These are phyloP conservation scores for Pseudachorutes palmiensis DNA, from an alignment of 1,140 invertebrate genomes.

Conservation along the genomic window DNA sequence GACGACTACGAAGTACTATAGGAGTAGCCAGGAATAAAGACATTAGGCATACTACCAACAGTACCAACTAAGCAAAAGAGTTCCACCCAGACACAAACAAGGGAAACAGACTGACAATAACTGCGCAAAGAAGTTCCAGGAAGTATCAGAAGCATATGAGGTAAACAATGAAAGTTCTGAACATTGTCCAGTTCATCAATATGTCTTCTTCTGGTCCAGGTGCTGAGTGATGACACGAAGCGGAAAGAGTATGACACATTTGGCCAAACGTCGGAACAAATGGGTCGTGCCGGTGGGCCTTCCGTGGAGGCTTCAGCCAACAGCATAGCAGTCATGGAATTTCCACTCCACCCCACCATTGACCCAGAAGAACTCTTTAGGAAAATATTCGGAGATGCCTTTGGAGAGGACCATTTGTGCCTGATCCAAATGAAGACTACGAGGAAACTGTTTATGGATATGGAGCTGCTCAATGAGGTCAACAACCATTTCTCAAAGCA, in stretches of 20 bases:
- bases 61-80: constrained; percentile 95
- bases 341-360: constrained; percentile 77
- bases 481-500: too few species aligned
- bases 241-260: constrained; percentile 88
- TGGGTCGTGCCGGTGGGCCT: constrained; percentile 56
- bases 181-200: too few species aligned
- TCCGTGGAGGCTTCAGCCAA: constrained; percentile 47
- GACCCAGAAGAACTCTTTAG: constrained; percentile 94
- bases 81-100: constrained; percentile 99
- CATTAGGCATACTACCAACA: constrained; percentile 94
- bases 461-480: constrained; percentile 82
- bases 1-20: constrained; percentile 91
- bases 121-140: constrained; percentile 89
- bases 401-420: constrained; percentile 39
- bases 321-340: constrained; percentile 59
- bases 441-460: constrained; percentile 79
- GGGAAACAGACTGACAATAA: constrained; percentile 79
- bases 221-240: constrained; percentile 83
- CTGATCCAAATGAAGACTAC: constrained; percentile 64
- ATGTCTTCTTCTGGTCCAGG: constrained; percentile 53
- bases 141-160: constrained; percentile 98
- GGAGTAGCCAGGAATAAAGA: constrained; percentile 93
- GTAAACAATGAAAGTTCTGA: constrained; percentile 52
- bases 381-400: constrained; percentile 74
- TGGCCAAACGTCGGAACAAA: constrained; percentile 77